Evolutionary conservation across 2,113 vertebrate genomes (phyloP).

Genomic region (Hemiscyllium ocellatum): DNA sequence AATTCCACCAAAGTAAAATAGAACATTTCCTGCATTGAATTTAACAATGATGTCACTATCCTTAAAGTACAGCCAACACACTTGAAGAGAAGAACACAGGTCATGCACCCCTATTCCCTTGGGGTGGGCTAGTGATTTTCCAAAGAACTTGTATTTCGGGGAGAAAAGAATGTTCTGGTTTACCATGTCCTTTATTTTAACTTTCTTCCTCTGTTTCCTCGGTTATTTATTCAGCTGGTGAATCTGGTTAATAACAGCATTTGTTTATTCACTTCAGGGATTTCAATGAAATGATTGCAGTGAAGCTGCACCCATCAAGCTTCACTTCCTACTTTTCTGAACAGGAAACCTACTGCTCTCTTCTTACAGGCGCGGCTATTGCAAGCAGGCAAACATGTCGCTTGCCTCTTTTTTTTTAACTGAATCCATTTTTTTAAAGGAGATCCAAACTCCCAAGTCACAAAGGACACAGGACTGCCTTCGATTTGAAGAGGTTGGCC

Average conservation of each 20-base stretch:
- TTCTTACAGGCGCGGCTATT: not conserved
- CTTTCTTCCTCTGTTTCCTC: not conserved
- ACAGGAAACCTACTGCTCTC: not conserved
- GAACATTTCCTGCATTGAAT: constrained; percentile 33
- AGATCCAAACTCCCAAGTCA: not conserved
- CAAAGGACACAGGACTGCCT: not conserved
- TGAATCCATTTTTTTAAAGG: not conserved
- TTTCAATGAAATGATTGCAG: not conserved
- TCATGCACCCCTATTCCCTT: not conserved
- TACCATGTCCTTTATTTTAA: not conserved
- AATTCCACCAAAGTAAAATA: constrained; percentile 31
- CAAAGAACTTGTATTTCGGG: not conserved
- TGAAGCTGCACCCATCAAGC: constrained; percentile 10
- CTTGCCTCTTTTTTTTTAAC: not conserved
- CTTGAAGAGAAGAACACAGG: constrained; percentile 18
- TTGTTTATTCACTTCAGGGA: not conserved
- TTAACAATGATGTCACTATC: constrained; percentile 31
- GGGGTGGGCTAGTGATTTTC: not conserved
- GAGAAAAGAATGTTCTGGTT: not conserved
- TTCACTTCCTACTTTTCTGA: constrained; percentile 10
- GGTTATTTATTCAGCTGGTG: constrained; percentile 21
- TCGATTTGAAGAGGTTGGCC: not conserved
- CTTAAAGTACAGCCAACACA: not conserved
- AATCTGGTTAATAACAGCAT: not conserved
- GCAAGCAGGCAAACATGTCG: not conserved